Conservation (phyloP, 2,113 vertebrate species). For the Bothrops jararaca region DNA sequence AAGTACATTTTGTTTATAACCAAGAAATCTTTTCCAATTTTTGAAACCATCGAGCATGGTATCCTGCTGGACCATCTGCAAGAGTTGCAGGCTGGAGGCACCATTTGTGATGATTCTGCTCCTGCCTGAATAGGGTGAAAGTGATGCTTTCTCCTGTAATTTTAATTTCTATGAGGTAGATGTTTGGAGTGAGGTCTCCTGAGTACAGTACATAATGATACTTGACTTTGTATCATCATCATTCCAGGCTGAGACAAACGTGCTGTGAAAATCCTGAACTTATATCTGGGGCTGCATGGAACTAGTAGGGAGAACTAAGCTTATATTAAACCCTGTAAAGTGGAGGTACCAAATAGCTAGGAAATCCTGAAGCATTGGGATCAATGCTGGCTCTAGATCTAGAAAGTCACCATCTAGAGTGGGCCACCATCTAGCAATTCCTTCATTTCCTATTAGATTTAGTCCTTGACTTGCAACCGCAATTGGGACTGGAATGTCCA, state of each 20-base stretch:
- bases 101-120: not conserved
- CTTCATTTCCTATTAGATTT: not conserved
- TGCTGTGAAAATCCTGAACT: not conserved
- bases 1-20: not conserved
- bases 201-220: not conserved
- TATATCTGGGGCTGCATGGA: not conserved
- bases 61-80: not conserved
- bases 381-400: too few relatives aligned
- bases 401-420: too few relatives aligned
- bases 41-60: not conserved
- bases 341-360: too few relatives aligned
- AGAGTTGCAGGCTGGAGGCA: not conserved
- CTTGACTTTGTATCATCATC: not conserved
- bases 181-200: not conserved
- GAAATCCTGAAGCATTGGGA: too few relatives aligned
- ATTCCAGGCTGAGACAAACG: not conserved
- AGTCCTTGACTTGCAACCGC: too few relatives aligned
- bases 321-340: not conserved
- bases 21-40: not conserved
- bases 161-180: not conserved
- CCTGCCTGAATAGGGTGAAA: not conserved
- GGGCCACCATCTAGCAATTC: not conserved
- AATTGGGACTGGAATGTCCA: too few relatives aligned
- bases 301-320: not conserved
- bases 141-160: not conserved